phyloP scores from a whole-genome alignment of 1,140 invertebrate species.

The Pollicipes pollicipes region DNA sequence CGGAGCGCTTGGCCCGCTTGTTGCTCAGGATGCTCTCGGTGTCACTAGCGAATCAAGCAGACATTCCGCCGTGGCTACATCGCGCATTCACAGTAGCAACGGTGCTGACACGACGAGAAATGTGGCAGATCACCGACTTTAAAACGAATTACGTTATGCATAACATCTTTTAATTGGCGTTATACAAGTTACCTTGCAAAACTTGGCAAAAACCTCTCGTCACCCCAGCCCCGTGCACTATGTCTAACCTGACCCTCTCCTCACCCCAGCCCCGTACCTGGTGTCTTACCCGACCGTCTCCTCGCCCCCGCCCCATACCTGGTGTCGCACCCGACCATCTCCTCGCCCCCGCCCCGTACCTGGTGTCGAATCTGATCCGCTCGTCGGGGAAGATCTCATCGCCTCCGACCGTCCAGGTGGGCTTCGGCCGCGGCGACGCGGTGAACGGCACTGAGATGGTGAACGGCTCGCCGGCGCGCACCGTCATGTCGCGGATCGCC shows the following conservation, averaged over 20 bases:
- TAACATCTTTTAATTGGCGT: too few species aligned
- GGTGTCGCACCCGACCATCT: not conserved
- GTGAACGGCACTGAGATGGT: constrained; percentile 84
- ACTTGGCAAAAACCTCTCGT: too few species aligned
- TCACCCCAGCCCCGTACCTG: not conserved
- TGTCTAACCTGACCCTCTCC: not conserved
- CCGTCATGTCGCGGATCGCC: constrained; percentile 80
- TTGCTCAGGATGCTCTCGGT: constrained; percentile 66
- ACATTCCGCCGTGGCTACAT: too few species aligned
- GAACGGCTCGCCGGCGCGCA: constrained; percentile 86
- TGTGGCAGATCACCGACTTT: too few species aligned
- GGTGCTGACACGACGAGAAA: too few species aligned
- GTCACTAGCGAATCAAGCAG: constrained; percentile 29
- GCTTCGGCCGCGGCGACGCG: constrained; percentile 73
- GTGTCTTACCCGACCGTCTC: not conserved
- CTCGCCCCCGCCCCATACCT: too few species aligned
- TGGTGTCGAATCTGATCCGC: constrained; percentile 72
- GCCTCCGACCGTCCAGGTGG: constrained; percentile 71
- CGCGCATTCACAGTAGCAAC: too few species aligned
- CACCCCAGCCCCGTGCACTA: too few species aligned
- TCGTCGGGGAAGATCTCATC: constrained; percentile 60
- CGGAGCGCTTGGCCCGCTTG: constrained; percentile 67
- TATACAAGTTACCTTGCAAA: too few species aligned
- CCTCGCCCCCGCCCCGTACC: not conserved
- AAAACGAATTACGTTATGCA: too few species aligned